Conservation (phyloP, 2,888 invertebrate genomes). For the Polylopha cassiicola region DNA sequence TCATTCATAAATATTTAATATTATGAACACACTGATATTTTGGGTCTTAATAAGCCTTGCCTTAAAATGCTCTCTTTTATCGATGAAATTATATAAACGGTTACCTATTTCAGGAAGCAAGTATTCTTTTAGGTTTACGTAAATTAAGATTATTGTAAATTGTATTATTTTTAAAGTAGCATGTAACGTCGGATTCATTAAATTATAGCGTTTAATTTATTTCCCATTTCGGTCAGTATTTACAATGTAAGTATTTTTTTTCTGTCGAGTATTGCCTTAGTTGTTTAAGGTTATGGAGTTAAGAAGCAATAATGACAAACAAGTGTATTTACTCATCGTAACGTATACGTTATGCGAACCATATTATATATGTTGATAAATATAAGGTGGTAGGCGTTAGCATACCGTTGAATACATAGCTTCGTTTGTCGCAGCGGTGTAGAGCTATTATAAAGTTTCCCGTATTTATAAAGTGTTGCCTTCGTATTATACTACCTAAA, state of each 20-base stretch:
- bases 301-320: conserved; percentile 43
- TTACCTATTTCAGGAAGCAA: conserved; percentile 74
- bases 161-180: conserved; percentile 57
- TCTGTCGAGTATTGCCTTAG: conserved; percentile 54
- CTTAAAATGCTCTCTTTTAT: conserved; percentile 74
- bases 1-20: conserved; percentile 29
- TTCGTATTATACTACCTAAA: conserved; percentile 34
- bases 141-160: conserved; percentile 63
- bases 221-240: conserved; percentile 77
- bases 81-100: conserved; percentile 71
- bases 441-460: conserved; percentile 23
- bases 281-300: conserved; percentile 46
- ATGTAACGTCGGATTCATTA: conserved; percentile 47
- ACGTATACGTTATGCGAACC: conserved; percentile 20
- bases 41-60: conserved; percentile 56
- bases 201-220: conserved; percentile 70
- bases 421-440: conserved; percentile 14
- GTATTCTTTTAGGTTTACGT: conserved; percentile 70
- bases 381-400: conserved; percentile 13
- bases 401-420: conserved; percentile 16
- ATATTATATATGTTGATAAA: conserved; percentile 17
- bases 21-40: conserved; percentile 32
- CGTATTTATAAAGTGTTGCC: conserved; percentile 37
- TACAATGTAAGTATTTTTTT: conserved; percentile 72
- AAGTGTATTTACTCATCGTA: conserved; percentile 15